Base-by-base conservation (phyloP, 2,888 invertebrate species). In the Aromia moschata region DNA sequence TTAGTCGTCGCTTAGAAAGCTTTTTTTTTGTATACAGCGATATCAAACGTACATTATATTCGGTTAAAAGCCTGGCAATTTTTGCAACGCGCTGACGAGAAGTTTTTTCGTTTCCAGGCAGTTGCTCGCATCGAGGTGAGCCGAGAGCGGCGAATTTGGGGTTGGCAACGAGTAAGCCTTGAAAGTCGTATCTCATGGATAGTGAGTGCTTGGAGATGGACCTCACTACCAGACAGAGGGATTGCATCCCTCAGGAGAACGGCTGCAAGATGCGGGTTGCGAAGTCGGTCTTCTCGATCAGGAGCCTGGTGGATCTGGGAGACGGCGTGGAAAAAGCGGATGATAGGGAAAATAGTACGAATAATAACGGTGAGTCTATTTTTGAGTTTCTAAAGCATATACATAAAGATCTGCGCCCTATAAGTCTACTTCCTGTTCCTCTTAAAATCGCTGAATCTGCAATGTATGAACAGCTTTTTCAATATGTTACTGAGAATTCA, bases 231-330 rank as follows among this genome's bases (percentile, higher is more conserved):
- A 80, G 82, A 54, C 80, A 79, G 25, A 77, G 82, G 73, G 81
- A 78, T 10, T 68, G 64, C 12, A 67, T 64, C 65, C 75, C 62
- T 62, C 77, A 71, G 67, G 79, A 72, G 71, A 80, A 63, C 67
- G 76, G 55, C 69, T 82, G 75, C 38, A 85, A 85, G 69, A 80
- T 84, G 43, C 78, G 85, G 30, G 82, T 84, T 7, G 85, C 86
- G 16, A 86, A 86, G 69, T 85, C 85, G 56, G 85, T 86, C 47
- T 86, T 86, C 73, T 85, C 85, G 56, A 86, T 86, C 54, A 76
- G 85, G 49, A 85, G 84, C 68, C 77, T 86, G 41, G 85, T 86
- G 36, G 84, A 85, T 75, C 78, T 85, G 41, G 84, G 83, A 45
- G 84, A 85, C 36, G 77, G 77, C 31, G 75, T 66, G 0, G 77